Evolutionary conservation across 1,140 invertebrate species (phyloP).

Genomic region (Dinothrombium tinctorium): DNA sequence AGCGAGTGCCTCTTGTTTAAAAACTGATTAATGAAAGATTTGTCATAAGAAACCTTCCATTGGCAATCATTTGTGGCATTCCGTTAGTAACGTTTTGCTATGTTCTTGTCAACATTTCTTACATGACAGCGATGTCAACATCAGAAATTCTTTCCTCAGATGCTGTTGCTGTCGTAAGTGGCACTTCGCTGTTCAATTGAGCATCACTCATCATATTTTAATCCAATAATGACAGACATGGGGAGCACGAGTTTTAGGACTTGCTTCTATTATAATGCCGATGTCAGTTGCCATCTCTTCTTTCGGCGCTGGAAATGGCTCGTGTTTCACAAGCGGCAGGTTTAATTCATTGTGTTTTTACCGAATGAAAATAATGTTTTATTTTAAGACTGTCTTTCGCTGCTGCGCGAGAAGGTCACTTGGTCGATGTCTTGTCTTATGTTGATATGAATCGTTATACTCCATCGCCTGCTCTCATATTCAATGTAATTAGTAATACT

Average conservation of each 20-base stretch:
- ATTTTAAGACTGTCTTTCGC: constrained; percentile 32
- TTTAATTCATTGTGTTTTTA: constrained; percentile 16
- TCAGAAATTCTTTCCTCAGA: constrained; percentile 48
- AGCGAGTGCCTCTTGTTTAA: constrained; percentile 17
- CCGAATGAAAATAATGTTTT: neutral
- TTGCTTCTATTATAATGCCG: constrained; percentile 21
- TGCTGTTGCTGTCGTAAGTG: constrained; percentile 64
- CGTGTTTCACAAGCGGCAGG: constrained; percentile 21
- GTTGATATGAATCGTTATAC: constrained; percentile 52
- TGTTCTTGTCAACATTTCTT: constrained; percentile 70
- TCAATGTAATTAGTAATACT: constrained; percentile 29
- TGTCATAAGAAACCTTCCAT: constrained; percentile 52
- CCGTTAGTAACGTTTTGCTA: constrained; percentile 65
- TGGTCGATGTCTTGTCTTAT: constrained; percentile 57
- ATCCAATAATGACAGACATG: constrained; percentile 18
- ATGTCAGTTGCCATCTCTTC: constrained; percentile 23
- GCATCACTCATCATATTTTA: neutral
- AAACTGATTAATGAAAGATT: constrained; percentile 1
- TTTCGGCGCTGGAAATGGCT: constrained; percentile 24
- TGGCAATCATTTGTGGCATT: constrained; percentile 70
- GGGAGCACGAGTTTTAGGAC: constrained; percentile 19
- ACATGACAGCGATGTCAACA: constrained; percentile 59
- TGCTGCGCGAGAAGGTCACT: constrained; percentile 62
- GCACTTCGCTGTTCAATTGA: constrained; percentile 7
- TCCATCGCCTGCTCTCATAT: constrained; percentile 52